Evolutionary conservation across 1,140 invertebrate species (phyloP), one percentile per base, ranked within the genome.

Genomic region (Sitophilus oryzae): DNA sequence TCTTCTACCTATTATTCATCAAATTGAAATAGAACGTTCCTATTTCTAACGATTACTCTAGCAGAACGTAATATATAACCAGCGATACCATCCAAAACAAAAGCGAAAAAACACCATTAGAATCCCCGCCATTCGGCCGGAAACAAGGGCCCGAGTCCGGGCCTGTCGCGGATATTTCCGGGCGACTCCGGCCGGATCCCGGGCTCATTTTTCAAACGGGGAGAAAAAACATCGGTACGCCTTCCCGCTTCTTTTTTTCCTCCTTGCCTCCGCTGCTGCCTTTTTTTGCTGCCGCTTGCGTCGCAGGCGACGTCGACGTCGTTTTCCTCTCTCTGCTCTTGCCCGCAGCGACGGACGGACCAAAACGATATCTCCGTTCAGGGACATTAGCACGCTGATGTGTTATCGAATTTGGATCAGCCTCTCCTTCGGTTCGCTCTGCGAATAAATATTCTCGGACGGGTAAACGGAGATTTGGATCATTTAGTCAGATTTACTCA

Each of bases 171-270:
- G 38, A 53, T 37, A 44, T 55, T 60, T 56, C 59, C 59, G 49
- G 51, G 52, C 38, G 36, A 47, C 57, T 54, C 44, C 22, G 52
- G 23, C 52, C 37, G 56, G 45, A 40, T 56, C 54, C 44, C 38
- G 22, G 52, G 53, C 53, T 65, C 63, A 65, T 65, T 65, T 65
- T 65, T 65, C 63, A 55, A 61, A 49, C 44, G 11, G 41, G 25
- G 43, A 53, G 55, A 65, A 65, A 64, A 64, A 65, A 65, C 62
- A 62, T 64, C 62, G 61, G 62, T 62, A 62, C 63, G 63, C 63
- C 63, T 62, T 62, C 58, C 60, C 58, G 48, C 58, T 59, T 58
- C 59, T 61, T 63, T 65, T 62, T 62, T 56, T 54, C 52, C 52
- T 48, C 47, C n/a, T n/a, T 37, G 52, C 16, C 45, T 38, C 43